Conservation (phyloP, 2,797 vertebrate genomes). For the Rhinoraja longicauda region DNA sequence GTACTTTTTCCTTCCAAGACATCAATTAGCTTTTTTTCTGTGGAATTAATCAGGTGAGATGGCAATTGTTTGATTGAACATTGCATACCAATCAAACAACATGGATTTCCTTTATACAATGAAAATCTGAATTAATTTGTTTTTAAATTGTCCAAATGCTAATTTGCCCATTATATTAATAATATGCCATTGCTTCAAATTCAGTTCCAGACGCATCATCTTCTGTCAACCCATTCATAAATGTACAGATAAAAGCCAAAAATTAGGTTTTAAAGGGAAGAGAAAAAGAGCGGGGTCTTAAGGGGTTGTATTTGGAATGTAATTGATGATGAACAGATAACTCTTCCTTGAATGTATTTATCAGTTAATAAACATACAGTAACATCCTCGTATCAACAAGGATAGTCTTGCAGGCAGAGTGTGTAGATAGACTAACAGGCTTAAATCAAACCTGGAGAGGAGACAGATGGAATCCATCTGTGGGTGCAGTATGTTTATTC, state of each 20-base stretch:
- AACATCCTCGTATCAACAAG: background rate
- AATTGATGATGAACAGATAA: background rate
- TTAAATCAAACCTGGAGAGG: slow-evolving; percentile 1
- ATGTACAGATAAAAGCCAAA: background rate
- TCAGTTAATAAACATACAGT: background rate
- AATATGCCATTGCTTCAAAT: background rate
- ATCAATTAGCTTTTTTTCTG: background rate
- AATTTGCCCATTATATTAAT: background rate
- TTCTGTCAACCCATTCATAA: background rate
- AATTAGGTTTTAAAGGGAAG: background rate
- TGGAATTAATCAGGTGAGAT: background rate
- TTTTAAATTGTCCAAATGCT: background rate
- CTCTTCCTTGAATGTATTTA: background rate
- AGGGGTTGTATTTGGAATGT: background rate
- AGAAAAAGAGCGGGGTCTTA: background rate
- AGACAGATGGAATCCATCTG: background rate
- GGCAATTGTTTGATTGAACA: background rate
- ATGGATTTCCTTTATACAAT: background rate
- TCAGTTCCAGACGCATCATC: background rate
- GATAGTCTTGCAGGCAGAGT: background rate
- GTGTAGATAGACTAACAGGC: background rate
- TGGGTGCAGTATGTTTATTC: background rate
- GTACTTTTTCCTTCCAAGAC: background rate
- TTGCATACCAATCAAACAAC: background rate
- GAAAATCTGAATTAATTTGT: background rate